phyloP scores from a whole-genome alignment of 2,888 invertebrate species.

The Beris morrisii region DNA sequence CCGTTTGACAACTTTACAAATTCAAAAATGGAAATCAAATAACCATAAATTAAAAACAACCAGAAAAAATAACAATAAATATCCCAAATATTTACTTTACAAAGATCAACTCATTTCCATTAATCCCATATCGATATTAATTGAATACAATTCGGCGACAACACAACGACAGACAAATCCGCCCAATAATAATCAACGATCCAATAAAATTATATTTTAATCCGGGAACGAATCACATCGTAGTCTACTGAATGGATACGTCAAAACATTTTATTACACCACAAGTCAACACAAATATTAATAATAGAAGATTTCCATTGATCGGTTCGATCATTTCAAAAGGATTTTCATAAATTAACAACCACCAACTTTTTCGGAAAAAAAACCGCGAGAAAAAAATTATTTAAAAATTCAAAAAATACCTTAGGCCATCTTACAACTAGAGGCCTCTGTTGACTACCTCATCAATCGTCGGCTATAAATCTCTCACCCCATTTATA shows the following conservation, averaged over 20 bases:
- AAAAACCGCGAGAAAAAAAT: neutral
- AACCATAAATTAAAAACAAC: too few species aligned
- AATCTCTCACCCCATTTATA: neutral
- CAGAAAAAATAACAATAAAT: too few species aligned
- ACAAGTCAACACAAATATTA: slow-evolving; percentile 37
- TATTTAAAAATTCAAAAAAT: neutral
- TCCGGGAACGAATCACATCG: too few species aligned
- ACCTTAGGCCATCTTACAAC: neutral
- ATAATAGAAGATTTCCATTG: slow-evolving; percentile 20
- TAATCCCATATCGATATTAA: too few species aligned
- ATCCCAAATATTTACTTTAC: too few species aligned
- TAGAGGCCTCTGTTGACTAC: neutral
- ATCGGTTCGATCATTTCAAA: neutral
- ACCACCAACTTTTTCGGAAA: neutral
- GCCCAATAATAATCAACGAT: too few species aligned
- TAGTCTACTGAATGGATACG: slow-evolving; percentile 26
- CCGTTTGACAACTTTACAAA: too few species aligned
- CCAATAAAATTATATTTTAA: too few species aligned
- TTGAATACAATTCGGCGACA: too few species aligned
- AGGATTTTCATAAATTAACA: slow-evolving; percentile 33
- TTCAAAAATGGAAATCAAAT: too few species aligned
- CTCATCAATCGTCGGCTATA: slow-evolving; percentile 4
- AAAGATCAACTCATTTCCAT: too few species aligned
- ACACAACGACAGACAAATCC: too few species aligned
- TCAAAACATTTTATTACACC: slow-evolving; percentile 38